Percentiles rank a stretch among this genome's conserved stretches.
Conservation (phyloP, 2,888 invertebrate genomes). For the Sturmia bella region DNA sequence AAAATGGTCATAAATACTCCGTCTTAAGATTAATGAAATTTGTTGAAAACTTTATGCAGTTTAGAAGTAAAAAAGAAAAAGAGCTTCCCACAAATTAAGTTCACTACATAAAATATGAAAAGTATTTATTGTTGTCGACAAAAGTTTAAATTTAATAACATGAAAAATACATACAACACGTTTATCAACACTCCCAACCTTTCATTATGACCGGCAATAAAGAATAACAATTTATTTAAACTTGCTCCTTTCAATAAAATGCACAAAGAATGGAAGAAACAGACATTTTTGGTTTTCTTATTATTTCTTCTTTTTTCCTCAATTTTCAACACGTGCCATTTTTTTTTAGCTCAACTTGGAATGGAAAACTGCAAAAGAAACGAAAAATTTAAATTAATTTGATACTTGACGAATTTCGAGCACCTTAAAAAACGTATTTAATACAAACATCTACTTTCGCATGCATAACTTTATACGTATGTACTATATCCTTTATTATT, state of each 20-base stretch:
- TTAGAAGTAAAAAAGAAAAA: conserved; percentile 16
- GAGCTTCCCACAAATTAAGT: conserved; percentile 27
- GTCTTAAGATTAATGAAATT: not conserved
- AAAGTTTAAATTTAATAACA: conserved; percentile 38
- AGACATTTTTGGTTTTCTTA: not conserved
- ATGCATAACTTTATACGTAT: no score
- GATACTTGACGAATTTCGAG: not conserved
- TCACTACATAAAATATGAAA: conserved; percentile 33
- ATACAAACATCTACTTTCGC: no score
- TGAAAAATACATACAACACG: conserved; percentile 29
- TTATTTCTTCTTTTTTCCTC: not conserved
- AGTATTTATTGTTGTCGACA: conserved; percentile 31
- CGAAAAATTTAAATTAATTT: not conserved
- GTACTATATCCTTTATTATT: not conserved
- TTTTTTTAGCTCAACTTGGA: not conserved
- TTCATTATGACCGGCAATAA: conserved; percentile 27
- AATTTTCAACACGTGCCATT: conserved; percentile 55
- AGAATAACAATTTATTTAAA: conserved; percentile 50
- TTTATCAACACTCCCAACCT: conserved; percentile 48
- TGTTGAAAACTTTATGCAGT: not conserved
- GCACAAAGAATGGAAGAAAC: conserved; percentile 2
- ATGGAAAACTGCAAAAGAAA: conserved; percentile 28
- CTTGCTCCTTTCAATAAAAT: conserved; percentile 18
- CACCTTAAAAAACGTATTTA: no score
- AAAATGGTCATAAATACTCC: no score